phyloP scores from a whole-genome alignment of 2,888 invertebrate genomes.

The Hemistola chrysoprasaria region DNA sequence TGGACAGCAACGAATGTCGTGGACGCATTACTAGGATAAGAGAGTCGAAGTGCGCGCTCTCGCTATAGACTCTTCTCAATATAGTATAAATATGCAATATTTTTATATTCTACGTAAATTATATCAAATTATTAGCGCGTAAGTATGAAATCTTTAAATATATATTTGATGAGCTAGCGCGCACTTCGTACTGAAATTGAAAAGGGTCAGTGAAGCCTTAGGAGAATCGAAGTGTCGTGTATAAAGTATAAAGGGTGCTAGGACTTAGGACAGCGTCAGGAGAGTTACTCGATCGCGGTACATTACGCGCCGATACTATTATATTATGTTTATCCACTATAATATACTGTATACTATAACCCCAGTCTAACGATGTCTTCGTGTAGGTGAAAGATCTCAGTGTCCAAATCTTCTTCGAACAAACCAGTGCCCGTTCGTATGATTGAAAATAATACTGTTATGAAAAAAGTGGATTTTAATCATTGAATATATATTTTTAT shows the following conservation, averaged over 20 bases:
- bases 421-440: constrained; percentile 77
- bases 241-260: constrained; percentile 50
- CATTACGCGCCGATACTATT: constrained; percentile 12
- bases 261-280: constrained; percentile 57
- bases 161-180: constrained; percentile 32
- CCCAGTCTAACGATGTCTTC: constrained; percentile 55
- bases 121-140: constrained; percentile 56
- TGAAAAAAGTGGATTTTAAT: constrained; percentile 63
- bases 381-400: constrained; percentile 69
- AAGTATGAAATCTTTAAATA: constrained; percentile 32
- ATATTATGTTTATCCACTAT: constrained; percentile 6
- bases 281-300: too few relatives aligned
- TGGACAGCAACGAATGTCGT: constrained; percentile 15
- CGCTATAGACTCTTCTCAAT: constrained; percentile 23
- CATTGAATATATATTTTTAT: constrained; percentile 60
- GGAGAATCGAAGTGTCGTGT: constrained; percentile 40
- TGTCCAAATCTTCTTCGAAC: constrained; percentile 70
- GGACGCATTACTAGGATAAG: constrained; percentile 25
- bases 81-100: constrained; percentile 45
- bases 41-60: constrained; percentile 35
- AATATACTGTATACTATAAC: constrained; percentile 41
- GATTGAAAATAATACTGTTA: constrained; percentile 55
- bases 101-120: constrained; percentile 59
- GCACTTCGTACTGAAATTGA: constrained; percentile 42
- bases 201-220: constrained; percentile 58